Evolutionary conservation across 2,113 vertebrate species (phyloP).

Genomic region (Aplodontia rufa): DNA sequence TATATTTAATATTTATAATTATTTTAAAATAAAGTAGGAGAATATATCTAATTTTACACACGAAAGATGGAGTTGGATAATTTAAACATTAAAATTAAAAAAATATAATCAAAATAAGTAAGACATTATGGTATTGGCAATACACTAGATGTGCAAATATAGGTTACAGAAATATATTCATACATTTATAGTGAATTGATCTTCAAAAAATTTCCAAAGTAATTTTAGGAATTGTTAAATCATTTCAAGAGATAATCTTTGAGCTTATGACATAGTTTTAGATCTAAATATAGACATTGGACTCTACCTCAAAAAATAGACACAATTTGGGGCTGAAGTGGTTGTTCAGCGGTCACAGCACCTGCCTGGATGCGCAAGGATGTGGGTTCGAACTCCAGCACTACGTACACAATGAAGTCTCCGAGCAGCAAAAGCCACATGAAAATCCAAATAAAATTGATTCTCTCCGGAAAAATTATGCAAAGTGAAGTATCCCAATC

Average conservation of each 20-base stretch:
- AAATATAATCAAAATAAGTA: neutral
- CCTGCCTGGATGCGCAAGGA: too few relatives aligned
- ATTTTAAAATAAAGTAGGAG: neutral
- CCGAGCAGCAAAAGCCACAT: too few relatives aligned
- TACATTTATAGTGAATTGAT: too few relatives aligned
- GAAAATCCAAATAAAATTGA: too few relatives aligned
- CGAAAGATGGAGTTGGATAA: neutral
- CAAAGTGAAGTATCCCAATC: too few relatives aligned
- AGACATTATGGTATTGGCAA: neutral
- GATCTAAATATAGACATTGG: neutral
- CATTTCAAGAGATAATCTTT: neutral
- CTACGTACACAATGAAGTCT: too few relatives aligned
- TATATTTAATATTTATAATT: neutral
- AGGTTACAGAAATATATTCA: neutral
- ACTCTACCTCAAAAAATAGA: neutral
- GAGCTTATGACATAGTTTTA: neutral
- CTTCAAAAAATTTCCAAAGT: neutral
- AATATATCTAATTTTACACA: neutral
- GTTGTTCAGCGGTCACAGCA: too few relatives aligned
- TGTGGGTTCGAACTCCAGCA: too few relatives aligned
- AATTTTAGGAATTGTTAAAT: neutral
- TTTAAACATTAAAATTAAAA: neutral
- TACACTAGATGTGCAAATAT: neutral
- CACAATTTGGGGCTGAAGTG: too few relatives aligned
- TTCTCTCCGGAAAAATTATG: too few relatives aligned